phyloP scores from a whole-genome alignment of 1,140 invertebrate genomes.

The Apolygus lucorum region DNA sequence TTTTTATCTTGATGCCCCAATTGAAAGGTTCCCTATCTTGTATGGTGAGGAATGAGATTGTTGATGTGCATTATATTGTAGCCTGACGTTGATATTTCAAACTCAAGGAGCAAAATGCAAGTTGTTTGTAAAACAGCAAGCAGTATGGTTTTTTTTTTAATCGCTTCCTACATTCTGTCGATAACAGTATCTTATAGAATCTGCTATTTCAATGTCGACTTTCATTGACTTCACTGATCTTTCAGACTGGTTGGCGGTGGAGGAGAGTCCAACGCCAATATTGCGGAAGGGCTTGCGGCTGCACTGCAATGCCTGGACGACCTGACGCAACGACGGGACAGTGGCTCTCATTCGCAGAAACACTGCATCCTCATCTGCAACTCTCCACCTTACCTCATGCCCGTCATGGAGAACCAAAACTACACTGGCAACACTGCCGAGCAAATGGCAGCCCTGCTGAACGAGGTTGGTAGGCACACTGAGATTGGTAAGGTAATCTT shows the following conservation, averaged over 20 bases:
- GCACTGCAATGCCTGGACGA: conserved; percentile 83
- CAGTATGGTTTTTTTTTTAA: too few relatives aligned
- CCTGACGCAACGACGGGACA: conserved; percentile 58
- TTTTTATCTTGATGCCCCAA: too few relatives aligned
- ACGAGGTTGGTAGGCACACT: conserved; percentile 47
- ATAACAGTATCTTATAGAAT: too few relatives aligned
- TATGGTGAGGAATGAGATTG: too few relatives aligned
- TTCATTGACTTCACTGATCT: too few relatives aligned
- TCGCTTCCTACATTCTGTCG: too few relatives aligned
- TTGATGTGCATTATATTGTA: too few relatives aligned
- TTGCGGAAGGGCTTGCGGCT: conserved; percentile 82
- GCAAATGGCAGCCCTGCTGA: conserved; percentile 61
- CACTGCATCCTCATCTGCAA: conserved; percentile 87
- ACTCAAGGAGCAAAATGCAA: too few relatives aligned
- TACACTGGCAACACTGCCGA: conserved; percentile 65
- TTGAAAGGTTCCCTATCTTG: too few relatives aligned
- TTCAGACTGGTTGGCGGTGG: conserved; percentile 77
- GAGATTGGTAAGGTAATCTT: background rate
- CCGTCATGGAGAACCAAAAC: conserved; percentile 65
- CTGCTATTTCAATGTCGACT: too few relatives aligned
- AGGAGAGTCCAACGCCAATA: conserved; percentile 77
- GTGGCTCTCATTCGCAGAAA: conserved; percentile 46
- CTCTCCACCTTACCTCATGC: conserved; percentile 82
- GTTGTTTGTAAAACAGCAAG: too few relatives aligned
- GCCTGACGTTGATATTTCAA: too few relatives aligned